Evolutionary conservation across 2,113 vertebrate species (phyloP).

Genomic region (Poecilia latipinna): DNA sequence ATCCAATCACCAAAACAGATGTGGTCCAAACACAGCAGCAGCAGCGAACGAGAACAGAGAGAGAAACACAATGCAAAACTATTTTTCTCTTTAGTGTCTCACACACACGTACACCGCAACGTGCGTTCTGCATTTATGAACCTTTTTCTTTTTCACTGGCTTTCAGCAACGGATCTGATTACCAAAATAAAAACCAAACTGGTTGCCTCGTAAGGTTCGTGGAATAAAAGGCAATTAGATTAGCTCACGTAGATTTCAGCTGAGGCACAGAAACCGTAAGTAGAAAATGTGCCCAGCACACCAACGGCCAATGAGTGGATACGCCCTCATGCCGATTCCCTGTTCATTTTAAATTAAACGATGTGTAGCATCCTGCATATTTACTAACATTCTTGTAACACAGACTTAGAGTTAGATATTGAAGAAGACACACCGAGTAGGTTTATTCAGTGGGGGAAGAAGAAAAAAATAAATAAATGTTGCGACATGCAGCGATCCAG

Average conservation of each 20-base stretch:
- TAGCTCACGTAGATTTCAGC: slow-evolving; percentile 29
- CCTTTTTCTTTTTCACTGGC: slow-evolving; percentile 24
- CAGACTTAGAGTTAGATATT: background rate
- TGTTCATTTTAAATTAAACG: background rate
- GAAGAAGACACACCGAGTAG: no score
- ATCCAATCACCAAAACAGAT: slow-evolving; percentile 77
- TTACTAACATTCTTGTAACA: background rate
- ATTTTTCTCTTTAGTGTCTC: background rate
- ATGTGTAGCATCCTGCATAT: background rate
- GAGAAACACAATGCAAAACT: slow-evolving; percentile 12
- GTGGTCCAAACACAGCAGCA: slow-evolving; percentile 55
- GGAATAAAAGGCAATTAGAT: slow-evolving; percentile 25
- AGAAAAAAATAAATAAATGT: no score
- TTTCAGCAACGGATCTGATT: slow-evolving; percentile 28
- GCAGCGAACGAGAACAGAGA: slow-evolving; percentile 33
- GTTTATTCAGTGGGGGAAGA: no score
- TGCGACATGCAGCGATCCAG: no score
- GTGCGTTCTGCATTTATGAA: slow-evolving; percentile 38
- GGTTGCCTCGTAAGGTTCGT: slow-evolving; percentile 26
- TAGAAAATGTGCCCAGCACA: background rate
- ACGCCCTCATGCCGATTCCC: background rate
- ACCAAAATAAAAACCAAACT: slow-evolving; percentile 22
- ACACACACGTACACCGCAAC: background rate
- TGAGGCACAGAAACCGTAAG: background rate
- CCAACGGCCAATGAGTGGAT: background rate